Base-by-base conservation (phyloP, 2,797 vertebrate species). In the Pagetopsis macropterus region DNA sequence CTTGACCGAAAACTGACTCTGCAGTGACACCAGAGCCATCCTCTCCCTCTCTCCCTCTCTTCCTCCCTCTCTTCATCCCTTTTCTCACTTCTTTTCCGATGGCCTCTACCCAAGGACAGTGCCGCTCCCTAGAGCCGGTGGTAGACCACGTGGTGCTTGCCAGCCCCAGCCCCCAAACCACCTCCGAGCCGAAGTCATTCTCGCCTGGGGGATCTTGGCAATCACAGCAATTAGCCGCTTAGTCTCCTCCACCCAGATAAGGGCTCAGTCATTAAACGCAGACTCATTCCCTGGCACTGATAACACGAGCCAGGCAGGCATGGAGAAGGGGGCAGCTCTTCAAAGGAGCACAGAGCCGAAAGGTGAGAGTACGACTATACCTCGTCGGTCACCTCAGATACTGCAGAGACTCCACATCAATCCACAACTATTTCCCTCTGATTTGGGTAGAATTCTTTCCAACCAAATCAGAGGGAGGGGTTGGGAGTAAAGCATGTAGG, bases 151-250 rank as follows among this genome's bases (percentile, higher is more conserved):
- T 92, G 90, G 84, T 85, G 75, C 77, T 88, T 78, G 16, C 79
- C 87, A 87, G 77, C 76, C 80, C 82, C 79, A 75, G 84, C 84
- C 87, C 85, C 81, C 81, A 86, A 92, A 87, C 89, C 89, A 84
- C 89, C 91, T 80, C 86, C 46, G 68, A 91, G 89, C 89, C 31
- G 23, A 86, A 81, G 87, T 83, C 76, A 49, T 73, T 88, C 90
- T 89, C 88, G 90, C 83, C 86, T 87, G 90, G 90, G 92, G 92
- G 92, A 93, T 90, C 88, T 89, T 76, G 23, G 90, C 94, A 92
- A 94, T 94, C 92, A 87, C 91, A 93, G 94, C 94, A 95, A 95
- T 95, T 95, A 95, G 94, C 91, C 80, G 77, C 89, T 93, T 94
- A 94, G 94, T 94, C 94, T 94, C 91, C 90, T 92, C 89, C 85